These are phyloP conservation scores for Adelognathus sp. DNA, from an alignment of 2,888 invertebrate species.

Conservation along the genomic window DNA sequence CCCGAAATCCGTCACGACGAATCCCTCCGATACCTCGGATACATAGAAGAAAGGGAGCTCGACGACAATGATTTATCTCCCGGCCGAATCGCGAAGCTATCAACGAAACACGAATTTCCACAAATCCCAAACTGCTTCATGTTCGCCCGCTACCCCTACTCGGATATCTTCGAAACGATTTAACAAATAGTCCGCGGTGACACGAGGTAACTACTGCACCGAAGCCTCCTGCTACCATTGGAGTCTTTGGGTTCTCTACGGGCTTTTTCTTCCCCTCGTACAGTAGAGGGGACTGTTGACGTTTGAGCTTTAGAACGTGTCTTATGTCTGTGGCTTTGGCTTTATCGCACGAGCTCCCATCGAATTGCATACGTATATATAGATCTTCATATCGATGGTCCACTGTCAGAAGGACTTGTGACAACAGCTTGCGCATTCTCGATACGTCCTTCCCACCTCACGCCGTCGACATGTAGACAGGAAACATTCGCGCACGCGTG, in stretches of 20 bases:
- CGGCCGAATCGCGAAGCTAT: neutral
- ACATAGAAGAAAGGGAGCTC: neutral
- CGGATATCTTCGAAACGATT: constrained; percentile 44
- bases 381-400: neutral
- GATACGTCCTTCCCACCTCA: too few species aligned
- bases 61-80: constrained; percentile 5
- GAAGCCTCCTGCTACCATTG: constrained; percentile 26
- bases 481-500: constrained; percentile 43
- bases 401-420: too few species aligned
- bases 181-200: constrained; percentile 48
- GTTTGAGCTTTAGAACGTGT: constrained; percentile 63
- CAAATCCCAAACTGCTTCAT: constrained; percentile 1
- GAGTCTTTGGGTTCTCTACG: neutral
- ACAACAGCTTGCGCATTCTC: too few species aligned
- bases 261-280: constrained; percentile 9
- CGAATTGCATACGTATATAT: constrained; percentile 5
- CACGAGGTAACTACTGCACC: constrained; percentile 27
- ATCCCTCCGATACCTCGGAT: neutral
- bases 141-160: neutral
- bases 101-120: constrained; percentile 15
- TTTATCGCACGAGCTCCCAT: constrained; percentile 27
- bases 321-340: constrained; percentile 39
- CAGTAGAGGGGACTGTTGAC: constrained; percentile 54
- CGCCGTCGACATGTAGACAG: constrained; percentile 17
- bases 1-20: neutral